Evolutionary conservation across 37 sponge, comb jelly and placozoan genomes (phyloP).

Genomic region (Ephydatia muelleri): DNA sequence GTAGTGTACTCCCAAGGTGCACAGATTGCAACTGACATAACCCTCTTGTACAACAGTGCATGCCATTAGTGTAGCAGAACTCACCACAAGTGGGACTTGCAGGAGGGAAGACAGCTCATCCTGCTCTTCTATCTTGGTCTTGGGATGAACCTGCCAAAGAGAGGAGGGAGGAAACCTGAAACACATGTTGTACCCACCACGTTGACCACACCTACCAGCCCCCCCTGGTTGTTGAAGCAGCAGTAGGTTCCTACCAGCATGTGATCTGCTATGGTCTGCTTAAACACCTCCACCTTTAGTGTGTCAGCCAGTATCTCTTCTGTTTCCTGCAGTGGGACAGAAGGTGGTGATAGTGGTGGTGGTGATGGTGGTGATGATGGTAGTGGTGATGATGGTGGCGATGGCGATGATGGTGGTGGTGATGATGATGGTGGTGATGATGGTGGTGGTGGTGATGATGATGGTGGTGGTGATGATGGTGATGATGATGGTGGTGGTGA

Average conservation of each 20-base stretch:
- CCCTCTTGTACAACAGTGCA: neutral
- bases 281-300: constrained; percentile 94
- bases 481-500: too few species aligned
- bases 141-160: constrained; percentile 80
- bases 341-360: neutral
- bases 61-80: neutral
- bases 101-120: constrained; percentile 99
- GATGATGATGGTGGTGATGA: too few species aligned
- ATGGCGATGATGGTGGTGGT: neutral
- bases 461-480: too few species aligned
- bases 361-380: neutral
- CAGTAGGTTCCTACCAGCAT: constrained; percentile 96
- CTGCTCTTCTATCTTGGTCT: constrained; percentile 90
- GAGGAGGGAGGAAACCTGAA: neutral
- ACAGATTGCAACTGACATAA: too few species aligned
- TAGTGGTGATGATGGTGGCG: neutral
- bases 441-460: too few species aligned
- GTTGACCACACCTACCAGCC: constrained; percentile 72
- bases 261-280: constrained; percentile 95
- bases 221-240: constrained; percentile 93
- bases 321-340: constrained; percentile 74
- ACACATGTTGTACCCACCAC: neutral
- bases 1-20: too few species aligned
- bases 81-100: constrained; percentile 96
- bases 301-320: constrained; percentile 96